These are phyloP conservation scores for Ardeotis arabs DNA, from an alignment of 2,113 vertebrate genomes.

Conservation along the genomic window DNA sequence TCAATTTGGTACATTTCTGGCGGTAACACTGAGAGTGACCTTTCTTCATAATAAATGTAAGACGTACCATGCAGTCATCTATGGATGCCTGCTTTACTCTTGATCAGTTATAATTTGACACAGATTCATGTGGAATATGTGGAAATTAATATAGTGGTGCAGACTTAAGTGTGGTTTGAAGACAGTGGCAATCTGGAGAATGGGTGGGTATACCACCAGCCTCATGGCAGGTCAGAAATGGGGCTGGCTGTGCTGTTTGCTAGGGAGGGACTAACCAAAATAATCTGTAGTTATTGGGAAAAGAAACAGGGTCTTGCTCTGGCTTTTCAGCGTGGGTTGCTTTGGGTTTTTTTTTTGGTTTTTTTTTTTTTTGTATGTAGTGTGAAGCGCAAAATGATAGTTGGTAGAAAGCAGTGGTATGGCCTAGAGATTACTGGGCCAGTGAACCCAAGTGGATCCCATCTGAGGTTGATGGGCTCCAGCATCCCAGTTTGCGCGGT, in stretches of 20 bases:
- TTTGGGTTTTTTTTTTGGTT: no score
- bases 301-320: not conserved
- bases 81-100: not conserved
- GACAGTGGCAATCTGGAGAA: not conserved
- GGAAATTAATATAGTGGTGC: not conserved
- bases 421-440: not conserved
- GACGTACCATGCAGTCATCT: not conserved
- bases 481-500: not conserved
- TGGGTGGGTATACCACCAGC: not conserved
- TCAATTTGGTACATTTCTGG: rapidly evolving
- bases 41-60: not conserved
- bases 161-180: not conserved
- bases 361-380: not conserved
- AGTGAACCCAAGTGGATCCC: not conserved
- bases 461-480: not conserved
- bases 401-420: not conserved
- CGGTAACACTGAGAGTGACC: not conserved
- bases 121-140: not conserved
- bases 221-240: rapidly evolving
- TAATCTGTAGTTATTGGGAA: not conserved
- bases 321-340: not conserved
- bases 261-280: not conserved
- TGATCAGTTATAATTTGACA: not conserved
- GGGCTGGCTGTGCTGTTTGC: not conserved
- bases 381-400: not conserved